Evolutionary conservation across 2,888 invertebrate genomes (phyloP), one percentile per base, ranked within the genome.

Genomic region (Tenodera sinensis): DNA sequence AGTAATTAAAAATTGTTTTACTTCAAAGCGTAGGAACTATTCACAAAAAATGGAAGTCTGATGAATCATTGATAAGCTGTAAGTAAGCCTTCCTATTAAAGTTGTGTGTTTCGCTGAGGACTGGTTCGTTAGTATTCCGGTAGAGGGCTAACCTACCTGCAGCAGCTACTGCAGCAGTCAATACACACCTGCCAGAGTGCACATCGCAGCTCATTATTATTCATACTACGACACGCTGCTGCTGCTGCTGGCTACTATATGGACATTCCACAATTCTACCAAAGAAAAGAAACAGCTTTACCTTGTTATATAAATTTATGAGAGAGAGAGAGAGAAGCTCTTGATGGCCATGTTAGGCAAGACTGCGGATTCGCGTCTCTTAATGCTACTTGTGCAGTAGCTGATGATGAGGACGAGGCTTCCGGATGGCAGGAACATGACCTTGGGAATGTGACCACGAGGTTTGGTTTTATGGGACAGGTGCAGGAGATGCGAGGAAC

Each of bases 301-400:
- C 84, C 84, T 84, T 84, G 84, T 84, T 84, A 84, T 84, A 84
- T 30, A 84, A 84, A 84, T 84, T 84, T 84, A 84, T 84, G 84
- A 15, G 84, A 28, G 20, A 28, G 30, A 28, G 84, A 15, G 84
- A 28, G 20, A 28, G 30, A 28, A 84, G 28, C 25, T 9, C 28
- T 28, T 30, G 25, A 34, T 25, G 25, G 84, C 84, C 84, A 84
- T 30, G 28, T 84, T 84, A 84, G 84, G 84, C 30, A 28, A 84
- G 84, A 8, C 30, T 34, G 34, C 84, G 30, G 25, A 25, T 28
- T 83, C 83, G 83, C 28, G 27, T 27, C 28, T 71, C 2, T 71
- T 15, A 71, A 15, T 71, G 25, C 25, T 15, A 71, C 54, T 71
- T 71, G 20, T 71, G 54, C 54, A 71, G 54, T 71, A 71, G 54